phyloP scores from a whole-genome alignment of 2,797 vertebrate genomes.

The Smutsia temminckii region DNA sequence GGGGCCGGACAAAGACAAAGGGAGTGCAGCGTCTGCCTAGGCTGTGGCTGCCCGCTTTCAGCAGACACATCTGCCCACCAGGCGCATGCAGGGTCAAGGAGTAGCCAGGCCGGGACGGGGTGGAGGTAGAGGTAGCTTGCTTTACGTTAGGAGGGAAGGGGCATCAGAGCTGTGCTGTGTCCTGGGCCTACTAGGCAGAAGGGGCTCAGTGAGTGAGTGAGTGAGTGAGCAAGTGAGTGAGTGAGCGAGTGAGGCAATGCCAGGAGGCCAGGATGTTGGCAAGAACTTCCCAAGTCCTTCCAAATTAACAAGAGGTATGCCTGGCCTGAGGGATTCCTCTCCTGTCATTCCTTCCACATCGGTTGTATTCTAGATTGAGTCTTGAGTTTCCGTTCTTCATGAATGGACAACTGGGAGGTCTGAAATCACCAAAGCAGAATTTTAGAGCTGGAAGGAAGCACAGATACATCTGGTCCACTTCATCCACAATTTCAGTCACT shows the following conservation, averaged over 20 bases:
- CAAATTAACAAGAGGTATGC: background rate
- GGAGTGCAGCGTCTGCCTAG: background rate
- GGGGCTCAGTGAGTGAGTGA: background rate
- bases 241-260: background rate
- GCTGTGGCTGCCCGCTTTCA: background rate
- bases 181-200: background rate
- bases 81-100: background rate
- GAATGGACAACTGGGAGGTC: background rate
- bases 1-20: background rate
- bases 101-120: background rate
- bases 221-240: background rate
- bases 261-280: background rate
- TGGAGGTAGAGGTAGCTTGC: background rate
- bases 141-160: background rate
- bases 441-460: background rate
- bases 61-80: background rate
- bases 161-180: background rate
- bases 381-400: background rate
- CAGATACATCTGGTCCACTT: background rate
- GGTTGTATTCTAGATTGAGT: background rate
- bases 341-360: background rate
- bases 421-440: background rate
- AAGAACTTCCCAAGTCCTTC: slow-evolving; percentile 31
- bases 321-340: background rate
- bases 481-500: background rate